These are phyloP conservation scores for Pangasius krempfi DNA, from an alignment of 2,797 vertebrate species.

Conservation along the genomic window DNA sequence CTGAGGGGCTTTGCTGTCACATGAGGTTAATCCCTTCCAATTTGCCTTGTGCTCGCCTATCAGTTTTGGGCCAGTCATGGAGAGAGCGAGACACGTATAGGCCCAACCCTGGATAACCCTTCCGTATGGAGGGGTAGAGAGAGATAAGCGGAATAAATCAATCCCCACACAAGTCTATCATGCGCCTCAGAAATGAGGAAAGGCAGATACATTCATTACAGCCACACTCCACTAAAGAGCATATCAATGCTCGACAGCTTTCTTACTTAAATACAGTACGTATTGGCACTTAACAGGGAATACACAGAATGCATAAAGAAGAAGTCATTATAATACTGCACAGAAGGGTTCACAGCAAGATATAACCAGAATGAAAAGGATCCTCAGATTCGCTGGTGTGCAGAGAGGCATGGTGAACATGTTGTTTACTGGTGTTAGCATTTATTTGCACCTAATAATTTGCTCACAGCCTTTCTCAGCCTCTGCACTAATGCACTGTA, in stretches of 20 bases:
- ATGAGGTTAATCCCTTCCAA: slow-evolving; percentile 77
- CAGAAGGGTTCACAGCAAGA: not conserved
- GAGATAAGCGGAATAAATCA: slow-evolving; percentile 72
- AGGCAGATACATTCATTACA: slow-evolving; percentile 7
- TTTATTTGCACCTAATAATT: slow-evolving; percentile 28
- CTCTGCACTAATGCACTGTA: not conserved
- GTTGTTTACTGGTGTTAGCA: slow-evolving; percentile 20
- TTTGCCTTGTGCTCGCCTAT: slow-evolving; percentile 67
- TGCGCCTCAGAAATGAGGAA: slow-evolving; percentile 17
- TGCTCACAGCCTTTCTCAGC: not conserved
- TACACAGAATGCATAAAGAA: not conserved
- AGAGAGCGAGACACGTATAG: slow-evolving; percentile 38
- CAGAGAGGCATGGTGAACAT: slow-evolving; percentile 1
- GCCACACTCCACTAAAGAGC: slow-evolving; percentile 11
- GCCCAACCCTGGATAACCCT: slow-evolving; percentile 21
- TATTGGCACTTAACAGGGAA: not conserved
- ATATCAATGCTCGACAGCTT: slow-evolving; percentile 3
- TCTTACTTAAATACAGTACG: not conserved
- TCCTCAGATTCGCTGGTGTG: not conserved
- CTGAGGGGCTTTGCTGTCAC: slow-evolving; percentile 75
- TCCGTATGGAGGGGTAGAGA: slow-evolving; percentile 46
- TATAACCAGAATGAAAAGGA: slow-evolving; percentile 5
- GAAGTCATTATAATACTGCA: not conserved
- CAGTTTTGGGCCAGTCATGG: slow-evolving; percentile 51
- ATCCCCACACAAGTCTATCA: slow-evolving; percentile 65